Percentiles rank a stretch among this genome's conserved stretches.
These are phyloP conservation scores for Drosophila hamatofila DNA, from an alignment of 2,888 invertebrate genomes.

Conservation along the genomic window DNA sequence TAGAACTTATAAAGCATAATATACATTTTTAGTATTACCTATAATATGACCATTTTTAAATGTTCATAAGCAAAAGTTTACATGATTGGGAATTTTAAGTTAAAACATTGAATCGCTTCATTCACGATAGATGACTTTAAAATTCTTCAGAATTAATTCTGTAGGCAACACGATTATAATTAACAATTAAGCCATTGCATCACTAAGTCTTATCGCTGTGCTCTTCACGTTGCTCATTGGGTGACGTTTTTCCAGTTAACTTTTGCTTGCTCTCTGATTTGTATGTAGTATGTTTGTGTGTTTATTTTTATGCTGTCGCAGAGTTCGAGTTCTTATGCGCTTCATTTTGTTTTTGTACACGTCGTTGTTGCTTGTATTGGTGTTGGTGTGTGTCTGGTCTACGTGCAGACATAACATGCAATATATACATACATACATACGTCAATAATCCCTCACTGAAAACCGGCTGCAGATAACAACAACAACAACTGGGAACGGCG, in stretches of 20 bases:
- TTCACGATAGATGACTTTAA: background rate
- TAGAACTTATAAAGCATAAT: background rate
- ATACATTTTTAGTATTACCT: background rate
- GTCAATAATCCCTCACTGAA: conserved; percentile 78
- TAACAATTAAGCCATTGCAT: conserved; percentile 30
- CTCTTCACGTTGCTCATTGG: conserved; percentile 52
- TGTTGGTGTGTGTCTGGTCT: conserved; percentile 70
- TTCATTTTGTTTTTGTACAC: conserved; percentile 69
- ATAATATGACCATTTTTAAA: background rate
- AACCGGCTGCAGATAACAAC: conserved; percentile 74
- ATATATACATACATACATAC: conserved; percentile 52
- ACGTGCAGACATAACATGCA: conserved; percentile 79
- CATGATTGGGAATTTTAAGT: background rate
- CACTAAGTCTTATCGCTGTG: conserved; percentile 41
- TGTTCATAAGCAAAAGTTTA: background rate
- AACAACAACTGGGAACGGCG: conserved; percentile 61
- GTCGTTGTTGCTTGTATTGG: conserved; percentile 48
- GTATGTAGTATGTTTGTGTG: conserved; percentile 53
- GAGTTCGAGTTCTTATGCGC: conserved; percentile 74
- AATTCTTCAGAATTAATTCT: conserved; percentile 9
- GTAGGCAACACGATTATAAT: conserved; percentile 11
- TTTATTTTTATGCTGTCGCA: conserved; percentile 78
- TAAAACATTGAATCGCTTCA: background rate
- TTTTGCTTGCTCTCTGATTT: conserved; percentile 38
- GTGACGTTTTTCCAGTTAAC: conserved; percentile 76